Percentiles rank a stretch among this genome's conserved stretches.
These are phyloP conservation scores for Podarcis raffonei DNA, from an alignment of 2,113 vertebrate genomes.

Conservation along the genomic window DNA sequence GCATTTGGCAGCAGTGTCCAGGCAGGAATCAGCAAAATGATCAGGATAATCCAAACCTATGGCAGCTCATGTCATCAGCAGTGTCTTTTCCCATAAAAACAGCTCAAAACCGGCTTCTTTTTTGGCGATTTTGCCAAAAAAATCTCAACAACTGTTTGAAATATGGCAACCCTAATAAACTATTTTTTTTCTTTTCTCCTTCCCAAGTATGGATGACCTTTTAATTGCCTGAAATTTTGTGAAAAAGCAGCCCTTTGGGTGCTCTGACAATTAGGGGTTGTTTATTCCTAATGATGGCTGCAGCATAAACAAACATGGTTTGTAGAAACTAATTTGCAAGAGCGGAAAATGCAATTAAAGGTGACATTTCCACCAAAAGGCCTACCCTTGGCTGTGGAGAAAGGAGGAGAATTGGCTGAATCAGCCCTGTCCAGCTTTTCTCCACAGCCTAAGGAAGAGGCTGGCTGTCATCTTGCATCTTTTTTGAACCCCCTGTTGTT, in stretches of 20 bases:
- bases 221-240: background rate
- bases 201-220: background rate
- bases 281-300: background rate
- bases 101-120: too few relatives aligned
- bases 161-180: background rate
- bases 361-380: background rate
- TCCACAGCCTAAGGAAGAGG: background rate
- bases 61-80: too few relatives aligned
- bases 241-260: background rate
- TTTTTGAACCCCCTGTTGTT: background rate
- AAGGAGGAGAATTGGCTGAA: background rate
- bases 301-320: background rate
- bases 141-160: too few relatives aligned
- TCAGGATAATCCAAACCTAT: too few relatives aligned
- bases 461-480: background rate
- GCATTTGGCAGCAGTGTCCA: too few relatives aligned
- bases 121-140: too few relatives aligned
- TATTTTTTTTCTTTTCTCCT: too few relatives aligned
- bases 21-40: too few relatives aligned
- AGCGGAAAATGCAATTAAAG: background rate
- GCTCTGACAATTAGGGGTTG: background rate
- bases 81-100: too few relatives aligned
- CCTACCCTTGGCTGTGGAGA: background rate
- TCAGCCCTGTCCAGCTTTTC: rapidly evolving
- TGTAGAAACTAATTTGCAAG: background rate